These are phyloP conservation scores for Trichomalopsis sarcophagae DNA, from an alignment of 1,140 invertebrate genomes.

Conservation along the genomic window DNA sequence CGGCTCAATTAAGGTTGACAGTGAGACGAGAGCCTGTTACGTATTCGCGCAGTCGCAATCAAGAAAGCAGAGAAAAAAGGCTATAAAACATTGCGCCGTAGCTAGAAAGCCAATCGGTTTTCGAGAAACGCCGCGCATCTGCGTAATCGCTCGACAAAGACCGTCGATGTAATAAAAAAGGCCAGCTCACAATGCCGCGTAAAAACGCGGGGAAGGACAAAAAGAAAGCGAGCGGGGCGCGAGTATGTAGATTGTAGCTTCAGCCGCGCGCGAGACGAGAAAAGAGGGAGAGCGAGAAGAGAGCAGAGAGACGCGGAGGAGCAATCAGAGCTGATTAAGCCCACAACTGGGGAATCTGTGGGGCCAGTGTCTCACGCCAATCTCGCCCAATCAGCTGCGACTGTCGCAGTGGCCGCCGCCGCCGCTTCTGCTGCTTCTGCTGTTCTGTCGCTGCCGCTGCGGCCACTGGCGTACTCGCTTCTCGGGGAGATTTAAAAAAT, in stretches of 20 bases:
- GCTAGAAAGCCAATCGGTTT: constrained; percentile 24
- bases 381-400: constrained; percentile 72
- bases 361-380: constrained; percentile 76
- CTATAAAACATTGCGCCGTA: neutral
- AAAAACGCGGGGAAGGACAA: neutral
- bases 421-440: constrained; percentile 42
- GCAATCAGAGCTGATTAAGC: constrained; percentile 77
- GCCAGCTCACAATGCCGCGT: neutral
- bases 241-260: neutral
- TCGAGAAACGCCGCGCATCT: neutral
- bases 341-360: constrained; percentile 76
- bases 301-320: constrained; percentile 65
- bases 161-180: neutral
- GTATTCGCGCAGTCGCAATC: neutral
- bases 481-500: constrained; percentile 76
- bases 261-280: constrained; percentile 41
- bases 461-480: constrained; percentile 54
- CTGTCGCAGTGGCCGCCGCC: constrained; percentile 2
- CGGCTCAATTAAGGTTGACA: constrained; percentile 34
- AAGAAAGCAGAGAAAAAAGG: neutral
- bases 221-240: constrained; percentile 5
- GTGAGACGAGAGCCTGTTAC: neutral
- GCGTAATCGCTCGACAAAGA: neutral
- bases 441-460: neutral
- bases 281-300: constrained; percentile 49